Base-by-base conservation (phyloP, 2,888 invertebrate genomes). In the Agrotis clavis region DNA sequence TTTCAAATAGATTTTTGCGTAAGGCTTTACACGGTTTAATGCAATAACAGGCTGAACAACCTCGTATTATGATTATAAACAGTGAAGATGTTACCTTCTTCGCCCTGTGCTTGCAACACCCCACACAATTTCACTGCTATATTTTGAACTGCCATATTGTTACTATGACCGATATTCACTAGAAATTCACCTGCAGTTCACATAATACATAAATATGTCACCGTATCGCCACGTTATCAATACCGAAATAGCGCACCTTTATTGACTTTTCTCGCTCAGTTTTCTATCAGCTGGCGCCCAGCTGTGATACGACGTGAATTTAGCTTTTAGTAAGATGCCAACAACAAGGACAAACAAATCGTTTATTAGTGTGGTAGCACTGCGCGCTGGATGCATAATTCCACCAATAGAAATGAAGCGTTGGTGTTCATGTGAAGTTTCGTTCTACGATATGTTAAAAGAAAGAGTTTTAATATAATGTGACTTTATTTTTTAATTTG, bases 51-150 rank as follows among this genome's bases (percentile, higher is more conserved):
- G 48, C 35, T 67, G 67, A 14, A 35, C 47, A 65, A 65, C 67
- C 41, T 60, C 61, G 64, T 74, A 67, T 62, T 67, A 76, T 35
- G n/a, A 78, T 71, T 83, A 79, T 74, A 77, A 71, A 67, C 74
- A 71, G 51, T 65, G 41, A 67, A 57, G 59, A 74, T 71, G 91
- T 82, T 92, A 97, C 97, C 97, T 91, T 94, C 92, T 70, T 95
- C 92, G 73, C 93, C 91, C 87, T 95, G 95, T 51, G 94, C 87
- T 87, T 96, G 96, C 79, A 97, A 91, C 79, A 97, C 90, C 51
- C 96, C 96, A 89, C 97, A 97, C 82, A 97, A 92, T 91, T 97
- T 97, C 13, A 97, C 96, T 59, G 97, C 97, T 81, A 97, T 94
- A 89, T 97, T 97, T 90, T 97, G 95, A 56, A 90, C 88, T 62